phyloP scores from a whole-genome alignment of 2,113 vertebrate genomes.

The Procavia capensis region DNA sequence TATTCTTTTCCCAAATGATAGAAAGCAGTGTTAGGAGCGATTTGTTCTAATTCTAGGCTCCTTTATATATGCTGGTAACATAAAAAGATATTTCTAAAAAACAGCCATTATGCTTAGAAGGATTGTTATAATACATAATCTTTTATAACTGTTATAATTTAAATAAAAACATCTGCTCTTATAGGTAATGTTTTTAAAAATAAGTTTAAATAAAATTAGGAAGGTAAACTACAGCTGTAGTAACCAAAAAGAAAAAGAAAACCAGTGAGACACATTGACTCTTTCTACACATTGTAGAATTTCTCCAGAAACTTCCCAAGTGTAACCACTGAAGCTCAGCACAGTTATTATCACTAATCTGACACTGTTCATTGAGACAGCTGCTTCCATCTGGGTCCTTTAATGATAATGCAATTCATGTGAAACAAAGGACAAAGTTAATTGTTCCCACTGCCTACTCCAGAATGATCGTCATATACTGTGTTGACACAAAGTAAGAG shows the following conservation, averaged over 20 bases:
- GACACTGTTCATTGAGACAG: not conserved
- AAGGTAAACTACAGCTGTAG: not conserved
- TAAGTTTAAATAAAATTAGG: slow-evolving; percentile 49
- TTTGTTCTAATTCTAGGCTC: not conserved
- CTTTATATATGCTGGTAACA: not conserved
- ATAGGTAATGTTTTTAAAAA: slow-evolving; percentile 22
- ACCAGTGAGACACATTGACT: not conserved
- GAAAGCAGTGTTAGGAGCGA: not conserved
- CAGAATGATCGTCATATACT: not conserved
- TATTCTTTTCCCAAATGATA: slow-evolving; percentile 29
- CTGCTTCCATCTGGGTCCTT: not conserved
- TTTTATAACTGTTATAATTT: slow-evolving; percentile 38
- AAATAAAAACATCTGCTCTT: slow-evolving; percentile 38
- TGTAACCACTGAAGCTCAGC: not conserved
- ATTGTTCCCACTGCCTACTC: not conserved
- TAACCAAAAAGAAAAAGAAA: not conserved
- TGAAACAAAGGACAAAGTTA: not conserved
- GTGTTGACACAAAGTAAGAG: not conserved
- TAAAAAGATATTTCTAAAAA: slow-evolving; percentile 28
- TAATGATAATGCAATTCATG: not conserved
- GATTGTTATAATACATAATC: slow-evolving; percentile 8
- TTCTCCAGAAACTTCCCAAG: not conserved
- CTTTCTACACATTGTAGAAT: not conserved
- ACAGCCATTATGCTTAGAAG: not conserved
- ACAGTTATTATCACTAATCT: not conserved